phyloP scores from a whole-genome alignment of 1,140 invertebrate species.

The Diabrotica virgifera region DNA sequence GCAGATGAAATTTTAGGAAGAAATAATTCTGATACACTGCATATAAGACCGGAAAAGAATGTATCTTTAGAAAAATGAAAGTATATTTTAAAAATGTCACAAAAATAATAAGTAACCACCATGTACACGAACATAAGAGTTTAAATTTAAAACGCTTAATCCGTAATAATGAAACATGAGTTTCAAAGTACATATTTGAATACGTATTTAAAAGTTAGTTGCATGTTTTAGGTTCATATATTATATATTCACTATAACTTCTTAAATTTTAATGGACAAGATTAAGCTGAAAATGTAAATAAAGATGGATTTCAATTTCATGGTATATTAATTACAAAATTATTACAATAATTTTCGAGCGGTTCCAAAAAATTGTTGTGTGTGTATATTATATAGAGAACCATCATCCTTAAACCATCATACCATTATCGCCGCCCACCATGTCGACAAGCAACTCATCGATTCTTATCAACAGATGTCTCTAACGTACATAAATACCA shows the following conservation, averaged over 20 bases:
- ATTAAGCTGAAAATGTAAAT: neutral
- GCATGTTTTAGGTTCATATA: neutral
- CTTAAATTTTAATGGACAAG: neutral
- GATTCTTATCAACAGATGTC: slow-evolving; percentile 39
- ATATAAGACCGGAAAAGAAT: too few relatives aligned
- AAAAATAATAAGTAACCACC: too few relatives aligned
- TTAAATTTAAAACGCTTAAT: too few relatives aligned
- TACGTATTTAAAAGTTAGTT: too few relatives aligned
- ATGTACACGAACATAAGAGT: too few relatives aligned
- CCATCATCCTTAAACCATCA: slow-evolving; percentile 33
- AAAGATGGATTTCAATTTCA: neutral
- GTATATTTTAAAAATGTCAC: too few relatives aligned
- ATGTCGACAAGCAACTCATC: neutral
- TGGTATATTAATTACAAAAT: neutral
- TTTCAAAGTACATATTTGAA: too few relatives aligned
- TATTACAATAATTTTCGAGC: neutral
- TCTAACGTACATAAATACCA: slow-evolving; percentile 47
- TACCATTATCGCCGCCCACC: slow-evolving; percentile 16
- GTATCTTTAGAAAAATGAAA: too few relatives aligned
- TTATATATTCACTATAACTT: neutral
- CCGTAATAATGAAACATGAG: too few relatives aligned
- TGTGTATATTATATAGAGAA: slow-evolving; percentile 30
- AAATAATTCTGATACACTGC: too few relatives aligned
- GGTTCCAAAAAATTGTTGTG: neutral
- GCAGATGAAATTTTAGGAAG: too few relatives aligned